Base-by-base conservation (phyloP, 2,113 vertebrate genomes). In the Calcarius ornatus region DNA sequence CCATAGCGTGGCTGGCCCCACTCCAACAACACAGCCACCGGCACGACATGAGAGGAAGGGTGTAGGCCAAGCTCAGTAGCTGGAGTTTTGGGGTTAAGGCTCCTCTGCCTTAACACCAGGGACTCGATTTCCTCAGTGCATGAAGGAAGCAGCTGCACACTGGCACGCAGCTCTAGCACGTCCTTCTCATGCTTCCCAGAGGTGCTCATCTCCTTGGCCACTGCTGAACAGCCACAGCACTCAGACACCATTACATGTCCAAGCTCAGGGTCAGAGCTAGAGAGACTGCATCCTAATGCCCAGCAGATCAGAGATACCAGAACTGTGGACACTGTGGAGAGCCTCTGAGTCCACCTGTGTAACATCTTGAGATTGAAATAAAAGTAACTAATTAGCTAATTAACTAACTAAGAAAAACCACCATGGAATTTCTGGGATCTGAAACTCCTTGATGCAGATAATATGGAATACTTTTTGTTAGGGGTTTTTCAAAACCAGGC, bases 1-100 rank as follows among this genome's bases (percentile, higher is more conserved):
- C 42, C 5, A 0, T 1, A 9, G 56, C 0, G 0, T 38, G 42
- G 19, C 60, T 92, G 88, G 73, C 53, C n/a, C 43, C 8, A 3
- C 48, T 92, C 79, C 88, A 86, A 1, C 28, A 23, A 27, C 2
- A 6, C 59, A 30, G 47, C 66, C 8, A 27, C 54, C 0, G 0
- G 64, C 60, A 51, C 2, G 2, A 33, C 60, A 35, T 4, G 2
- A 57, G 27, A 73, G 65, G 60, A 87, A 78, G 47, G 51, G 35
- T 42, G 64, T 10, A 54, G 76, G 21, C 42, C 31, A 66, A 77
- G 43, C 80, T 69, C 56, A 28, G 5, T 3, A 53, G 64, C 60
- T 47, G 64, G 15, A 4, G 0, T 53, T 84, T 75, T 15, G 65
- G 81, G 69, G 38, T 75, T 40, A 50, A 60, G 66, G 42, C 42